Evolutionary conservation across 2,797 vertebrate species (phyloP), one percentile per base, ranked within the genome.

Genomic region (Enteromius thamalakanensis): DNA sequence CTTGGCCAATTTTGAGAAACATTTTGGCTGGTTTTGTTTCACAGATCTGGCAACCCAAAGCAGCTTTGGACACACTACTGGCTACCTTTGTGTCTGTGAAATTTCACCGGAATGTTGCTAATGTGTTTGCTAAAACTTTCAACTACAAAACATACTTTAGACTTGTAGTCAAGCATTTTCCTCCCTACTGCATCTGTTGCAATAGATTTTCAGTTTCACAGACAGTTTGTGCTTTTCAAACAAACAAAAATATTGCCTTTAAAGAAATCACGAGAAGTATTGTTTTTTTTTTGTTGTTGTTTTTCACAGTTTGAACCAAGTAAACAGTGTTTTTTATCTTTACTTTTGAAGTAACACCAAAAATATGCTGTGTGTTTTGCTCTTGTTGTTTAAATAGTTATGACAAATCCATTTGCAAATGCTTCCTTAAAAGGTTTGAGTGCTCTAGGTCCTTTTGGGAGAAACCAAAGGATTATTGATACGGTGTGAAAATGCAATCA

Each of bases 401-500:
- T 65, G 84, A 78, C 71, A 82, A 47, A 58, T 60, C 67, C 45
- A 51, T 70, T 74, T 69, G 76, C 71, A 19, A 80, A 74, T 86
- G 80, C 79, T 84, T 81, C 69, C 37, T 60, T 65, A 70, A 79
- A 70, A 79, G 49, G 42, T 65, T 49, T 29, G 65, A 75, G 79
- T 84, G 80, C 40, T 70, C 12, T 47, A 14, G 8, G 51, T 64
- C 40, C 71, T 26, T 82, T 75, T 47, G 37, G 62, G 76, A 84
- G 53, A 81, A 84, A 84, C 84, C 82, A 84, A 87, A 87, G 87
- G 85, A 89, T 62, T 86, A 89, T 85, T 90, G 86, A 90, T 76
- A 89, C 87, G 86, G 90, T 84, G 87, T 78, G 90, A 87, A 29
- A 81, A 93, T 91, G 60, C 87, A 84, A 87, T 93, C 87, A 88